Base-by-base conservation (phyloP, 2,113 vertebrate genomes). In the Dolichallabes microphthalmus region DNA sequence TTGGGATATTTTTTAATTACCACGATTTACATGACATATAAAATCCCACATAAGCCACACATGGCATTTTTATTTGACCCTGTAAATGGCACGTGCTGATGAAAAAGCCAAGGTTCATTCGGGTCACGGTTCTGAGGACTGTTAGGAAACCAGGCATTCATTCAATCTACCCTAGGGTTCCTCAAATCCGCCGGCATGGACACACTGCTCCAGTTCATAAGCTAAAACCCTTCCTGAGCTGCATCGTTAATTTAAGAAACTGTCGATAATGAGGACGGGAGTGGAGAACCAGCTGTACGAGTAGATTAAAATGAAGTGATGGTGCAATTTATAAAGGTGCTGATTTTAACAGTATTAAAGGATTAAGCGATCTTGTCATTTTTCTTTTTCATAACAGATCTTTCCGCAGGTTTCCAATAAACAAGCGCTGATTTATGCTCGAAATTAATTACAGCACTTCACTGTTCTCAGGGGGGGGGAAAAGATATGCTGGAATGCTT, bases 261-360 rank as follows among this genome's bases (percentile, higher is more conserved):
- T 50, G 12, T 17, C 2, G 50, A 55, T 52, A n/a, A 4, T 55
- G 25, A 27, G 15, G 52, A 27, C 52, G 10, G 52, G n/a, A 53
- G 52, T 1, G 7, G 53, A 77, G 75, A 77, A 20, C 14, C 52
- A 30, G 75, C 53, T 39, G n/a, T 20, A 57, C 1, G 2, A 30
- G 53, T 58, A 57, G 75, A 77, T 77, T 57, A 57, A 12, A 58
- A 55, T 11, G 3, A 57, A 35, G 0, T 20, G 55, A 58, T 78
- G 53, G 9, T 12, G 75, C 0, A 10, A 57, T 58, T 57, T 78
- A 57, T 78, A 78, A 78, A 78, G 76, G 10, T 11, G 27, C 75
- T 57, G 75, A 78, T 78, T 78, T 78, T 58, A 78, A 78, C 76
- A 58, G 76, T 55, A 78, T 78, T 78, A 78, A 78, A 78, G 11